Percentiles rank a stretch among this genome's conserved stretches.
Evolutionary conservation across 2,888 invertebrate species (phyloP).

Genomic region (Anticlea derivata): DNA sequence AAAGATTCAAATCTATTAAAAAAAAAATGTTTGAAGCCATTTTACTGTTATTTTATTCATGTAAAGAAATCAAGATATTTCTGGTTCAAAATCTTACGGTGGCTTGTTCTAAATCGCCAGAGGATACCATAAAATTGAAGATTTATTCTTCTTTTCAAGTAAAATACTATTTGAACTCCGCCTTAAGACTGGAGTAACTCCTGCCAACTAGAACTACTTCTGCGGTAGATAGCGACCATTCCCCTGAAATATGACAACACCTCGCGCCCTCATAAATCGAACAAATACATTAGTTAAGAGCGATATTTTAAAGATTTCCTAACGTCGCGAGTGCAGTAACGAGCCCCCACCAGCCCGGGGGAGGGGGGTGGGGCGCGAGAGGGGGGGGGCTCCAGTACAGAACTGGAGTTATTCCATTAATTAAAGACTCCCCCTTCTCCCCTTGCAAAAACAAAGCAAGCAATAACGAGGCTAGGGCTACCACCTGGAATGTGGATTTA

Average conservation of each 20-base stretch:
- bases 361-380: constrained; percentile 39
- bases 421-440: constrained; percentile 55
- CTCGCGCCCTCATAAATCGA: constrained; percentile 43
- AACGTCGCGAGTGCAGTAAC: constrained; percentile 41
- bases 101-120: not conserved
- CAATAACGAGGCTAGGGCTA: constrained; percentile 62
- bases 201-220: not conserved
- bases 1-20: too few relatives aligned
- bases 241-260: constrained; percentile 33
- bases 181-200: constrained; percentile 27
- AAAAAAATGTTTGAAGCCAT: too few relatives aligned
- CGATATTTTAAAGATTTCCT: constrained; percentile 59
- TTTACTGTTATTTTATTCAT: too few relatives aligned
- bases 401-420: constrained; percentile 78
- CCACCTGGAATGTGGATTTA: constrained; percentile 48
- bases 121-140: constrained; percentile 1
- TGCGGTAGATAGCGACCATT: constrained; percentile 26
- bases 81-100: too few relatives aligned
- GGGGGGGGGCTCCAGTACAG: constrained; percentile 40
- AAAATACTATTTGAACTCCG: constrained; percentile 28
- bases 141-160: constrained; percentile 17
- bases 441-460: constrained; percentile 70
- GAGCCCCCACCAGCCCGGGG: constrained; percentile 21
- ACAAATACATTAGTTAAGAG: constrained; percentile 48
- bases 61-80: too few relatives aligned